Conservation (phyloP, 1,140 invertebrate genomes). For the Triops longicaudatus region DNA sequence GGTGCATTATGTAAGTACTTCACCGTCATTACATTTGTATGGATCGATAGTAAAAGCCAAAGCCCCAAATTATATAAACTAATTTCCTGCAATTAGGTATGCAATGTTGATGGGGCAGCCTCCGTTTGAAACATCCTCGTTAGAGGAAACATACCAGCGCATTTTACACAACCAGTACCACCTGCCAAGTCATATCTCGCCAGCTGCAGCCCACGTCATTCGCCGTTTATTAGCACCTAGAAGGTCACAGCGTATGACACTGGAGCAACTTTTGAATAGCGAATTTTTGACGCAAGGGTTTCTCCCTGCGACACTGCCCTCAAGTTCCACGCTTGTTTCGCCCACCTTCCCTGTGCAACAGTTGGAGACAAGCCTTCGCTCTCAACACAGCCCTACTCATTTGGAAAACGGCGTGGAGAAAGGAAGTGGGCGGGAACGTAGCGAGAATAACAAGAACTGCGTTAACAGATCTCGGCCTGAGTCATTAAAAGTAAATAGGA, state of each 20-base stretch:
- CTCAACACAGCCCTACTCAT: not conserved
- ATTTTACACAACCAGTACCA: constrained; percentile 91
- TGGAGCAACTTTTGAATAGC: constrained; percentile 64
- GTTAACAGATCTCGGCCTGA: constrained; percentile 22
- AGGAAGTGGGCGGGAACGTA: not conserved
- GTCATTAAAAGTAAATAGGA: constrained; percentile 20
- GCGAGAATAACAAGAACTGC: not conserved
- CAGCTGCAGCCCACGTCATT: constrained; percentile 69
- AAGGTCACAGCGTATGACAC: constrained; percentile 67
- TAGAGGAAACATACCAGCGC: constrained; percentile 80
- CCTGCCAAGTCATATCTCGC: constrained; percentile 59
- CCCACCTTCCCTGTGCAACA: constrained; percentile 29
- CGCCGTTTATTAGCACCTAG: constrained; percentile 71
- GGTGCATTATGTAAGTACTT: constrained; percentile 69
- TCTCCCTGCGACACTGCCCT: constrained; percentile 31
- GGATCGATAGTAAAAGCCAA: not conserved
- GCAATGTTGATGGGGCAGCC: constrained; percentile 88
- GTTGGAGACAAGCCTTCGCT: not conserved
- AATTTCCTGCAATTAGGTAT: constrained; percentile 47
- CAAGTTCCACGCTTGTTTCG: constrained; percentile 31
- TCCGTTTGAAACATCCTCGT: constrained; percentile 85
- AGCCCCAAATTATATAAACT: not conserved
- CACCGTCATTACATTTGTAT: constrained; percentile 18
- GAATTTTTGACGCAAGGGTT: constrained; percentile 55
- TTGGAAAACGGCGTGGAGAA: not conserved